Percentiles rank a stretch among this genome's conserved stretches.
Conservation (phyloP, 2,888 invertebrate genomes). For the Cepaea hortensis region DNA sequence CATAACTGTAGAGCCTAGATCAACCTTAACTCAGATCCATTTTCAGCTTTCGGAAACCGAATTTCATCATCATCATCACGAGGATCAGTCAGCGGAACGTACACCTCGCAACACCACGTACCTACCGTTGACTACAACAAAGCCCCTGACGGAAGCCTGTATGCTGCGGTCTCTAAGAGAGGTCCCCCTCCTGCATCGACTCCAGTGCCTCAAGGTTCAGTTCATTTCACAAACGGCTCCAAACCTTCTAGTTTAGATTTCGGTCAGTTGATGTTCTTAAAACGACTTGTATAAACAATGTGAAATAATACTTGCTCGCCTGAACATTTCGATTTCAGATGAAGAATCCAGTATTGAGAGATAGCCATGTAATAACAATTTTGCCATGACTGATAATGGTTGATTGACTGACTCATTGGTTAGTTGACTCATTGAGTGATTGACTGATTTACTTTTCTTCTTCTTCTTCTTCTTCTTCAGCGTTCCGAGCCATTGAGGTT, state of each 20-base stretch:
- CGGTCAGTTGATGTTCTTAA: slow-evolving; percentile 81
- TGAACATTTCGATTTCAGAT: background rate
- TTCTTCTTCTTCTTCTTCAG: too few relatives aligned
- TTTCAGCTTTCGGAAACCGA: slow-evolving; percentile 65
- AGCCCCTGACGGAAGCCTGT: slow-evolving; percentile 88
- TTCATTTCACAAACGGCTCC: slow-evolving; percentile 75
- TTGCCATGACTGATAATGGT: too few relatives aligned
- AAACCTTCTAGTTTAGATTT: slow-evolving; percentile 93
- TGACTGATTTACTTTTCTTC: too few relatives aligned
- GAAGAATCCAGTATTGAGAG: too few relatives aligned
- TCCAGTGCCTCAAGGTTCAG: slow-evolving; percentile 58
- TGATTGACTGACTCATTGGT: too few relatives aligned
- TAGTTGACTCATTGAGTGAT: too few relatives aligned
- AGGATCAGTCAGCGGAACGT: slow-evolving; percentile 43
- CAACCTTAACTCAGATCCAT: background rate
- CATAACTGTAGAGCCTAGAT: background rate
- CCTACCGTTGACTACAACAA: slow-evolving; percentile 49
- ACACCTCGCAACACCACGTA: slow-evolving; percentile 32
- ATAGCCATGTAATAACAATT: too few relatives aligned
- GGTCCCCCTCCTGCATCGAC: slow-evolving; percentile 47
- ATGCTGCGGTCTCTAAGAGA: slow-evolving; percentile 81
- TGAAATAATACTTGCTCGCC: background rate
- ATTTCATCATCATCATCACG: slow-evolving; percentile 50
- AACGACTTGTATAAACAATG: too few relatives aligned
- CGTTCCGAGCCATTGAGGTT: too few relatives aligned